Evolutionary conservation across 2,797 vertebrate genomes (phyloP), one percentile per base, ranked within the genome.

Genomic region (Champsocephalus gunnari): DNA sequence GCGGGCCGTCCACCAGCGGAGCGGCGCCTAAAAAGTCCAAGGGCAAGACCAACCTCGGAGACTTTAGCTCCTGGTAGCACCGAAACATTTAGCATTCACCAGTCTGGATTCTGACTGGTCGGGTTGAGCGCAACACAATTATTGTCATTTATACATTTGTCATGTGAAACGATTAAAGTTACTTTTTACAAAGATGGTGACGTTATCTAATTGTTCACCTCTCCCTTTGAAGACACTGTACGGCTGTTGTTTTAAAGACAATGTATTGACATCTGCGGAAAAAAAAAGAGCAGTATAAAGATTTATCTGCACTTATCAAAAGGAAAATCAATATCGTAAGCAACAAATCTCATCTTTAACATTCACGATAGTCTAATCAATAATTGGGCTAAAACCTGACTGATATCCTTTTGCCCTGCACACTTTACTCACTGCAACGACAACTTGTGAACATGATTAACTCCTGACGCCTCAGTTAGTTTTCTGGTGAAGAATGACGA

Each of bases 61-160:
- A 99, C 91, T 99, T 99, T 92, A 99, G 98, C 91, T 97, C 97
- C 61, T 99, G 98, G 98, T 99, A 97, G 95, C 81, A 2, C 0
- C 3, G 12, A 38, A 28, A 1, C 58, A 0, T 16, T 19, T 59
- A 5, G 14, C 38, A 0, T n/a, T 45, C 1, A 43, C 64, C 65
- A 38, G 41, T 66, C 24, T 55, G 9, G 57, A 2, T n/a, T 69
- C 66, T 63, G 43, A 51, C 44, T 14, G 10, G 2, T 54, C 17
- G 10, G 13, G 49, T 41, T 61, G 32, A 71, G 12, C 8, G 2
- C 1, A 12, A 62, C 51, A 66, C 7, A 60, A 38, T 21, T 5
- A 0, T 16, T 57, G 53, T 50, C 32, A 41, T 65, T 44, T 5
- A 12, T 50, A 13, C 10, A 17, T 58, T 80, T 5, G 5, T 69